phyloP scores from a whole-genome alignment of 2,888 invertebrate genomes.

The Diaphora mendica region DNA sequence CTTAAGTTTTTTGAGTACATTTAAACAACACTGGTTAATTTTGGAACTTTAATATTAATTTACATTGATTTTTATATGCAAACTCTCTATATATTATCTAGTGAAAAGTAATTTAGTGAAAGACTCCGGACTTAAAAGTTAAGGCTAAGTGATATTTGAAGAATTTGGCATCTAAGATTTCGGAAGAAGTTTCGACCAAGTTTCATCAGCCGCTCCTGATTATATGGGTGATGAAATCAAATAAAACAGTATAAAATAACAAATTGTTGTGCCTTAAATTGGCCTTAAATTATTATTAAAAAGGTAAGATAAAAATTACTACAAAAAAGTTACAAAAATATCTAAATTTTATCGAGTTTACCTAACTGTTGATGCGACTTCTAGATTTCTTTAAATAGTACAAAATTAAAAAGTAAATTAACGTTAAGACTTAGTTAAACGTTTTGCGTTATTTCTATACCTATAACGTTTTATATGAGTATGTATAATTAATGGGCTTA shows the following conservation, averaged over 20 bases:
- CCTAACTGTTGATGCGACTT: conserved; percentile 83
- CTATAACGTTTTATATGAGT: conserved; percentile 83
- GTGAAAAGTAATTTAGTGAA: conserved; percentile 83
- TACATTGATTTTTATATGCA: conserved; percentile 83
- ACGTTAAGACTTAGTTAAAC: conserved; percentile 84
- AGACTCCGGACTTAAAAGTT: conserved; percentile 79
- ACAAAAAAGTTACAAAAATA: conserved; percentile 73
- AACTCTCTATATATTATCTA: conserved; percentile 83
- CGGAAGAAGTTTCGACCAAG: conserved; percentile 81
- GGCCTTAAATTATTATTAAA: conserved; percentile 86
- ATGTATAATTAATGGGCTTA: conserved; percentile 79
- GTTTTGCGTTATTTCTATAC: conserved; percentile 82
- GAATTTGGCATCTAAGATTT: conserved; percentile 78
- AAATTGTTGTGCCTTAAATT: conserved; percentile 85
- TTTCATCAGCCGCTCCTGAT: conserved; percentile 80
- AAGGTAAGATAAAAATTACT: conserved; percentile 82
- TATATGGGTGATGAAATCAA: conserved; percentile 77
- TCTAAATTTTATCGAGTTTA: conserved; percentile 82
- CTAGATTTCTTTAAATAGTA: conserved; percentile 86
- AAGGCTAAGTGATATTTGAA: conserved; percentile 84
- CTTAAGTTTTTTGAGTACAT: conserved; percentile 84
- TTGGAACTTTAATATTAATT: conserved; percentile 84
- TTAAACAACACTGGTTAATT: conserved; percentile 87
- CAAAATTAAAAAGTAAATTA: conserved; percentile 85
- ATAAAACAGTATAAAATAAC: conserved; percentile 66